Evolutionary conservation across 1,140 invertebrate species (phyloP).

Genomic region (Cydia pomonella): DNA sequence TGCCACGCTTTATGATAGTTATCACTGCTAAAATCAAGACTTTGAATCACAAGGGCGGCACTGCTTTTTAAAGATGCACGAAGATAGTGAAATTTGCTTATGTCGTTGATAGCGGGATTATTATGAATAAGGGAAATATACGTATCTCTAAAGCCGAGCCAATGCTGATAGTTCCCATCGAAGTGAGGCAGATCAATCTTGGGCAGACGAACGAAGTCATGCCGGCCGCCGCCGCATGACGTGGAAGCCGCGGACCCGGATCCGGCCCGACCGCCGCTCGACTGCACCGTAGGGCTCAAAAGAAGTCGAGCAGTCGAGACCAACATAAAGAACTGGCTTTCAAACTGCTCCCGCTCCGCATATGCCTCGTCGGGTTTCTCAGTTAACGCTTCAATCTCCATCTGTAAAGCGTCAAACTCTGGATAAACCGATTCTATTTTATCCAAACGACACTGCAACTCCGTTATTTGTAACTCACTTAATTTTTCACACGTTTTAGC

Average conservation of each 20-base stretch:
- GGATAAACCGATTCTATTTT: conserved; percentile 25
- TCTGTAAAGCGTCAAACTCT: conserved; percentile 12
- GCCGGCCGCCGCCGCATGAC: background rate
- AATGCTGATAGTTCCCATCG: conserved; percentile 47
- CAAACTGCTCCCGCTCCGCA: conserved; percentile 24
- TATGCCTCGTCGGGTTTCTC: conserved; percentile 8
- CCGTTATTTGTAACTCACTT: conserved; percentile 24
- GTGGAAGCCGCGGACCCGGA: background rate
- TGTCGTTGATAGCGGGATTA: conserved; percentile 39
- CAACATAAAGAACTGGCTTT: conserved; percentile 13
- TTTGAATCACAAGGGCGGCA: conserved; percentile 47
- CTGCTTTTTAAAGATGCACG: conserved; percentile 46
- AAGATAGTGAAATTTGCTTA: conserved; percentile 43
- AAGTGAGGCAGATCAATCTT: conserved; percentile 35
- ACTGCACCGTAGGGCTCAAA: background rate
- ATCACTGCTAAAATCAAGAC: conserved; percentile 43
- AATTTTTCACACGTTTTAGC: conserved; percentile 19
- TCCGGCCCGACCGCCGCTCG: background rate
- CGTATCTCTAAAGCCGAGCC: conserved; percentile 55
- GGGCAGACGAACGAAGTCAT: conserved; percentile 27
- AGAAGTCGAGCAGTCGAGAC: conserved; percentile 2
- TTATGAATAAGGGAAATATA: conserved; percentile 54
- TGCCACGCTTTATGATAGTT: conserved; percentile 40
- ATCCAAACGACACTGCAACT: conserved; percentile 19
- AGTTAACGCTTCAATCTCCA: conserved; percentile 10